Conservation (phyloP, 2,797 vertebrate genomes). For the Discoglossus pictus region DNA sequence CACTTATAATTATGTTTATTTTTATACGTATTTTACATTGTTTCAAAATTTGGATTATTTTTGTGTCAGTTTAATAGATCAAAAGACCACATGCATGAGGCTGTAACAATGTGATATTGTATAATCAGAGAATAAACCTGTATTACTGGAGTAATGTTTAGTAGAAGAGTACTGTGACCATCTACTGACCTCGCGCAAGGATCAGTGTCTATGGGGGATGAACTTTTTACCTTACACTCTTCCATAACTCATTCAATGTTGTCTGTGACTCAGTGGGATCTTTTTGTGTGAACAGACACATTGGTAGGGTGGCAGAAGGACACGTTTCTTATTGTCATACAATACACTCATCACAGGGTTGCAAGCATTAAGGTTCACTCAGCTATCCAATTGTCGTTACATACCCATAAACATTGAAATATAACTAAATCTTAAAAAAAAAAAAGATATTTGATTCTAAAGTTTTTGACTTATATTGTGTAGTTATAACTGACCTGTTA, state of each 20-base stretch:
- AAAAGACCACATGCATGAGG: no score
- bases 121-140: constrained; percentile 2
- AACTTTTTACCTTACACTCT: constrained; percentile 60
- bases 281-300: constrained; percentile 52
- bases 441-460: no score
- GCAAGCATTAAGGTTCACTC: not conserved
- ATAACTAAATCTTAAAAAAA: no score
- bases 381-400: constrained; percentile 2
- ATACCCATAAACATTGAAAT: not conserved
- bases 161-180: constrained; percentile 33
- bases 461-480: no score
- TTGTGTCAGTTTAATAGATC: no score
- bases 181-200: not conserved
- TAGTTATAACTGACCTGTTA: no score
- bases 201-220: constrained; percentile 38
- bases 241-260: constrained; percentile 52
- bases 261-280: constrained; percentile 55
- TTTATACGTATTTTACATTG: no score
- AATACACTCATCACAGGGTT: constrained; percentile 16
- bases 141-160: not conserved
- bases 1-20: no score
- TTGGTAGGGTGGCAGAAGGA: constrained; percentile 54
- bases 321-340: constrained; percentile 48
- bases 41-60: no score
- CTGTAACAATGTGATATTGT: no score